Conservation (phyloP, 2,113 vertebrate species). For the Hemiscyllium ocellatum region DNA sequence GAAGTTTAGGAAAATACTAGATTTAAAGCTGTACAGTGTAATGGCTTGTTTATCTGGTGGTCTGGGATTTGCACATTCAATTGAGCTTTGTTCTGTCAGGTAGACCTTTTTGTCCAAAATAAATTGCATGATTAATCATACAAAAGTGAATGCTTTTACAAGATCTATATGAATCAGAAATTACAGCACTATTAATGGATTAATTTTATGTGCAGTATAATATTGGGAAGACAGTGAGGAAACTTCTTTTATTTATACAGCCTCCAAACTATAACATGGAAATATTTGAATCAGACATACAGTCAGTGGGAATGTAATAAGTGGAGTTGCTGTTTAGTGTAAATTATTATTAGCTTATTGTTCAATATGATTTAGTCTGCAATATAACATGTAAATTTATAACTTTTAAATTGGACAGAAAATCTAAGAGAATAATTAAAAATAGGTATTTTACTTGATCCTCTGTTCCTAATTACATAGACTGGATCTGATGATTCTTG, state of each 20-base stretch:
- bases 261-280: neutral
- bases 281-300: neutral
- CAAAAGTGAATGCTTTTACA: neutral
- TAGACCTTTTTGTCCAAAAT: neutral
- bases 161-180: neutral
- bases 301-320: neutral
- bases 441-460: neutral
- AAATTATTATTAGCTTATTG: neutral
- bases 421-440: neutral
- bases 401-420: neutral
- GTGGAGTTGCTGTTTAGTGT: neutral
- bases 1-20: neutral
- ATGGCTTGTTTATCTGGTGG: neutral
- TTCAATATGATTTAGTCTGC: neutral
- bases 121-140: neutral
- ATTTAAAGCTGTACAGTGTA: neutral
- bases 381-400: neutral
- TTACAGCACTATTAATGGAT: neutral
- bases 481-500: neutral
- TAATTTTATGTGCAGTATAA: neutral
- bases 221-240: neutral
- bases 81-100: neutral
- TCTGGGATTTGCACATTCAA: neutral
- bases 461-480: neutral
- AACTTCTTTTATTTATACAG: neutral